Base-by-base conservation (phyloP, 2,797 vertebrate species). In the Lagorchestes hirsutus region DNA sequence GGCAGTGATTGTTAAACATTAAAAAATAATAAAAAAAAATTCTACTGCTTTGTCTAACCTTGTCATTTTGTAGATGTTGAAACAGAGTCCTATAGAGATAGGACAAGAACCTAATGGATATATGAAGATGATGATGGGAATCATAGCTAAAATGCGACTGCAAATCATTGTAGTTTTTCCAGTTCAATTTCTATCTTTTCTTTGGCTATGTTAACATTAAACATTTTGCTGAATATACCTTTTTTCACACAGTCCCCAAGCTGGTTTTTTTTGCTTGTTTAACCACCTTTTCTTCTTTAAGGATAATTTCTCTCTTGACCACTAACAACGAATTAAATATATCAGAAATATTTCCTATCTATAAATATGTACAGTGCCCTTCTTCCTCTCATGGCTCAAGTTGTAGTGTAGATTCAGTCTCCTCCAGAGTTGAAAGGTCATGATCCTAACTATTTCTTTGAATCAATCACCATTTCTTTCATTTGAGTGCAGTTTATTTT, bases 401-500 rank as follows among this genome's bases (percentile, higher is more conserved):
- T 5, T 82, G 40, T 46, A 12, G 46, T 31, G 34, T 58, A 62
- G n/a, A 31, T 55, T 94, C 28, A 54, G 1, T 46, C 40, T 87
- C 50, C 24, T 93, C 28, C 59, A 91, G 90, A 92, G 54, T 5
- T 93, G 46, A 94, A 40, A 31, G 55, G 0, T 29, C 90, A 96
- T 55, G 12, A 94, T 92, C 92, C 27, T 54, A 46, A 46, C 16
- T 91, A 28, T 90, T 87, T 94, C 55, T 29, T n/a, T 54, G n/a
- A 29, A 52, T 58, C 50, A 92, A 92, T 93, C 18, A 34, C 52
- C 55, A 9, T 34, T 62, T 62, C 34, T 93, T 94, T 91, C 57
- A 11, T 93, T 52, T 93, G 55, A 95, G 24, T 67, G 87, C 40
- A 93, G 13, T 57, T 90, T 91, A 24, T 94, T 62, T 82, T 13